phyloP scores from a whole-genome alignment of 2,888 invertebrate genomes.

The Cheilosia scutellata region DNA sequence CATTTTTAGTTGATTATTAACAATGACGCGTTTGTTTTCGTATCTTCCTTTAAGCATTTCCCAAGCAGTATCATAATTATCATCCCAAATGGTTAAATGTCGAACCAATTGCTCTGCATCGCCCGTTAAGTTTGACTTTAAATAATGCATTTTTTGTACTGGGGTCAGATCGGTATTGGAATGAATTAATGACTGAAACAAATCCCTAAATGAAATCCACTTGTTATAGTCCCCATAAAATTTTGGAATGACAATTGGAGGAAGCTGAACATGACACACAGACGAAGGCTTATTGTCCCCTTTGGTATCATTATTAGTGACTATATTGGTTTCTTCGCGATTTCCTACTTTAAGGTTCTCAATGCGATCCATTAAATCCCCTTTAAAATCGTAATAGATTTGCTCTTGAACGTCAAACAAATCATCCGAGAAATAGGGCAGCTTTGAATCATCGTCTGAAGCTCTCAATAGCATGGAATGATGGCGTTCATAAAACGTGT shows the following conservation, averaged over 20 bases:
- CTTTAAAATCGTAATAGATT: too few species aligned
- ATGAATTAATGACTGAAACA: slow-evolving; percentile 1
- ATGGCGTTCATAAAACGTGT: background rate
- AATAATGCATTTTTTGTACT: background rate
- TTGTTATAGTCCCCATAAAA: background rate
- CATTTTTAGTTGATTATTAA: background rate
- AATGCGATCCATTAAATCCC: too few species aligned
- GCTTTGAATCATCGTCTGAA: background rate
- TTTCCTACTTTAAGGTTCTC: too few species aligned
- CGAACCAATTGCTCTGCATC: too few species aligned
- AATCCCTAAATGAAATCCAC: slow-evolving; percentile 1
- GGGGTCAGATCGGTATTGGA: background rate
- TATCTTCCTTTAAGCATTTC: background rate
- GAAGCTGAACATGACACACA: too few species aligned
- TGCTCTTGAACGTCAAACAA: background rate
- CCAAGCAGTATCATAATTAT: background rate
- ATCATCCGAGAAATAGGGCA: slow-evolving; percentile 4
- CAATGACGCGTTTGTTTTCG: background rate
- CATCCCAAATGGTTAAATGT: too few species aligned
- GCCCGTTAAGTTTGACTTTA: too few species aligned
- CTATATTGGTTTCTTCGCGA: too few species aligned
- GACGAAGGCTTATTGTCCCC: too few species aligned
- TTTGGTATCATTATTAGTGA: too few species aligned
- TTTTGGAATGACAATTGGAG: background rate
- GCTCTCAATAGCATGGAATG: background rate